Conservation (phyloP, 2,113 vertebrate genomes). For the Dromiciops gliroides region DNA sequence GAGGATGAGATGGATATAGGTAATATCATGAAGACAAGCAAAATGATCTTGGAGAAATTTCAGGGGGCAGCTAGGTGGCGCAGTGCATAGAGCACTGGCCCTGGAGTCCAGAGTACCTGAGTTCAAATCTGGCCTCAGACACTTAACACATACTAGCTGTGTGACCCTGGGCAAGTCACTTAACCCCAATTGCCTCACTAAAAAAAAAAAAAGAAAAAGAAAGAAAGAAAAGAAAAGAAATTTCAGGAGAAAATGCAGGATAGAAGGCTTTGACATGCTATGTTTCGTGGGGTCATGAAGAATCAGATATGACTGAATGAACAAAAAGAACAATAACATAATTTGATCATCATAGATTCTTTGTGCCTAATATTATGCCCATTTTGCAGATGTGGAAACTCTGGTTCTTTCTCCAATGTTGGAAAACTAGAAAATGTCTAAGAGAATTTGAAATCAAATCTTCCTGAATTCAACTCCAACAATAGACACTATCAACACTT, state of each 20-base stretch:
- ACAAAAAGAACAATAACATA: background rate
- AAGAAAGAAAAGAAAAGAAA: too few species aligned
- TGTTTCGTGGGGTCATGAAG: background rate
- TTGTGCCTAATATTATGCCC: background rate
- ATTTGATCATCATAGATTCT: background rate
- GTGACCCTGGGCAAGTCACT: too few species aligned
- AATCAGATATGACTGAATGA: background rate
- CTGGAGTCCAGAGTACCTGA: too few species aligned
- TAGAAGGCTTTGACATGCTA: background rate
- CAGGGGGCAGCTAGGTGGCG: too few species aligned
- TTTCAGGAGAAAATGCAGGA: background rate
- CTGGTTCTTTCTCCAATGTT: background rate
- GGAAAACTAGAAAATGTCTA: background rate
- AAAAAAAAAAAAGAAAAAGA: too few species aligned
- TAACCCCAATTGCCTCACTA: too few species aligned
- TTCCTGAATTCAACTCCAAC: background rate
- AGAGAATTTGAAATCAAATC: background rate
- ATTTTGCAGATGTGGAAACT: background rate
- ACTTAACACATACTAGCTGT: too few species aligned
- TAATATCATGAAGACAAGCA: background rate
- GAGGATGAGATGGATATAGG: background rate
- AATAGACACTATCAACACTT: background rate
- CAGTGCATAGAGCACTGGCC: too few species aligned
- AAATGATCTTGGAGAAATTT: background rate
- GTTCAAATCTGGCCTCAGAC: too few species aligned